Evolutionary conservation across 2,888 invertebrate genomes (phyloP), one percentile per base, ranked within the genome.

Genomic region (Megamerina dolium): DNA sequence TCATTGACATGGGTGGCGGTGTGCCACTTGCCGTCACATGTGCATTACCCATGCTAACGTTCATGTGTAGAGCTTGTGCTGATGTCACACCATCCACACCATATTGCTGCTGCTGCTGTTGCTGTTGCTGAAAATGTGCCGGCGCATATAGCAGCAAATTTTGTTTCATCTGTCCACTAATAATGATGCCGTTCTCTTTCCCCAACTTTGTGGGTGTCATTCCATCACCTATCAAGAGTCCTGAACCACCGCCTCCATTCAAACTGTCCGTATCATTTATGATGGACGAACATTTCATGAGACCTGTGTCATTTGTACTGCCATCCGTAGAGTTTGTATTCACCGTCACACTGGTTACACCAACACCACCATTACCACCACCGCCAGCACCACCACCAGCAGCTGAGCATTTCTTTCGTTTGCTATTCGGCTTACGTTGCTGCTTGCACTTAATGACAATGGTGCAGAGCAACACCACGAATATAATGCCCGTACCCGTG

Each of bases 381-480:
- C 34, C 44, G 5, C 40, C 40, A 9, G 33, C 40, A 3, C 41
- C 39, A n/a, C 8, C 20, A 2, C 17, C 34, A 37, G 79, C 61
- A 0, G 78, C 77, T 20, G 78, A 76, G 54, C 79, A 78, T 63
- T 81, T 80, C 23, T 79, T 77, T 45, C 79, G 75, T 59, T 70
- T 63, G 51, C 59, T 60, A 10, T 63, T 62, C 49, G 64, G 70
- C 27, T 63, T 68, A 12, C 63, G 60, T n/a, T n/a, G n/a, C 37
- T 67, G 70, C 43, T 69, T 67, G 52, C 76, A 73, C 50, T 83
- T 74, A 41, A 82, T 76, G 27, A 82, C 77, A 30, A 85, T 76
- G 54, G 84, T 77, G 50, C 83, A 79, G 31, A 83, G 77, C 53
- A 83, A 73, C 12, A 84, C 72, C 43, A 82, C 73, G 35, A 84